Evolutionary conservation across 1,140 invertebrate species (phyloP).

Genomic region (Drosophila burlai): DNA sequence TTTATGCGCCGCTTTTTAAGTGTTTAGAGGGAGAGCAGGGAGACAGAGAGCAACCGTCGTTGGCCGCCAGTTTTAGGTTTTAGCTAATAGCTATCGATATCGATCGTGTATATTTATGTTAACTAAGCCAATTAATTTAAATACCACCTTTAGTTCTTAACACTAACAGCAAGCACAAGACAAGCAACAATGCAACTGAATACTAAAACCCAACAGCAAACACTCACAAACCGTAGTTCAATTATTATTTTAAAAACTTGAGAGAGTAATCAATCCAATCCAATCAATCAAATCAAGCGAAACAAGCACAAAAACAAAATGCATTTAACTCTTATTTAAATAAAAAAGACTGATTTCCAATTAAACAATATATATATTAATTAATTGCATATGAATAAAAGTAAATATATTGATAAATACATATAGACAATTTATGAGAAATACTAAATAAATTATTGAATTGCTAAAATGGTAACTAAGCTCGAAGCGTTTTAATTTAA

Average conservation of each 20-base stretch:
- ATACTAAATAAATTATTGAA: conserved; percentile 84
- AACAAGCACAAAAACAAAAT: conserved; percentile 64
- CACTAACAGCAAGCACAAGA: conserved; percentile 63
- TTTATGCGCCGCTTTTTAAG: conserved; percentile 66
- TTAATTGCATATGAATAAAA: conserved; percentile 72
- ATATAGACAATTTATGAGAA: conserved; percentile 80
- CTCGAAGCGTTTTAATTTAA: background rate
- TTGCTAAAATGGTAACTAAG: conserved; percentile 57
- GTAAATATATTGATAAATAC: conserved; percentile 54
- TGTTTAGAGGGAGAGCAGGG: conserved; percentile 37
- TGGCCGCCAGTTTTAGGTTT: conserved; percentile 29
- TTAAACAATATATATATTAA: conserved; percentile 82
- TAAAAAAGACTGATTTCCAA: conserved; percentile 84
- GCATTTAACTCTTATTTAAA: conserved; percentile 84
- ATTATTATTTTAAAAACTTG: conserved; percentile 49
- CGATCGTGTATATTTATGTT: conserved; percentile 59
- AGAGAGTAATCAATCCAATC: conserved; percentile 44
- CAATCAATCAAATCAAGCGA: conserved; percentile 40
- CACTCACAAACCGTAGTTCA: conserved; percentile 71
- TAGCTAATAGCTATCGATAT: conserved; percentile 38
- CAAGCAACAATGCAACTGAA: conserved; percentile 76
- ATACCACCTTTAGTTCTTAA: conserved; percentile 44
- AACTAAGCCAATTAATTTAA: conserved; percentile 49
- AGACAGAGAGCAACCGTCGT: conserved; percentile 15
- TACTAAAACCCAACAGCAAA: conserved; percentile 29